Evolutionary conservation across 2,797 vertebrate genomes (phyloP), one percentile per base, ranked within the genome.

Genomic region (Amniataba percoides): DNA sequence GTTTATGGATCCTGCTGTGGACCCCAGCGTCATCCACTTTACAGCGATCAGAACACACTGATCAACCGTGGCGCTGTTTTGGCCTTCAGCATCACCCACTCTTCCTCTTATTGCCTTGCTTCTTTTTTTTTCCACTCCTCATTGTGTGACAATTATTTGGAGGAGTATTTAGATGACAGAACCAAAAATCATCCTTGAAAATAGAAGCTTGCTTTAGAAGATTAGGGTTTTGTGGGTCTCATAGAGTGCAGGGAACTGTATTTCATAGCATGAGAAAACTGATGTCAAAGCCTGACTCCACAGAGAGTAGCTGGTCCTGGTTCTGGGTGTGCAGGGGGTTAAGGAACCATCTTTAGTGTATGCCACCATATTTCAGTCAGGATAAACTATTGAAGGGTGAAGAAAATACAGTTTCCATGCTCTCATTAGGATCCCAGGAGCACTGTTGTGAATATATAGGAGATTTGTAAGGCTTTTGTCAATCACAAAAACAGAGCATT

Each of bases 1-100:
- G 83, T 87, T 89, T 87, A 79, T 66, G 82, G 74, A 82, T 78
- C 86, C 81, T 81, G 88, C 88, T 84, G 92, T 25, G 85, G 71
- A 71, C 52, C 42, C 36, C 72, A 60, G 45, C 46, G 23, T 71
- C 40, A 27, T 77, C 71, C 56, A 84, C 72, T 89, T 88, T 82
- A 72, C 79, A 77, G 74, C n/a, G 2, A 86, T 82, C 60, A 71
- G 64, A 78, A 71, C 61, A 83, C 45, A 64, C 42, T 74, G 71
- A 68, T 79, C 45, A 71, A 68, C 62, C 74, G 11, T 36, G 11
- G 4, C 0, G 3, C 53, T 74, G 31, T 58, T 64, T 62, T 39
- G 51, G 42, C 76, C 39, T 61, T 56, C 68, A 43, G 8, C 59
- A 52, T 66, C 21, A 49, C 53, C 31, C 36, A 10, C 36, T 80